Percentiles rank a stretch among this genome's conserved stretches.
These are phyloP conservation scores for Gerris buenoi DNA, from an alignment of 1,140 invertebrate genomes.

Conservation along the genomic window DNA sequence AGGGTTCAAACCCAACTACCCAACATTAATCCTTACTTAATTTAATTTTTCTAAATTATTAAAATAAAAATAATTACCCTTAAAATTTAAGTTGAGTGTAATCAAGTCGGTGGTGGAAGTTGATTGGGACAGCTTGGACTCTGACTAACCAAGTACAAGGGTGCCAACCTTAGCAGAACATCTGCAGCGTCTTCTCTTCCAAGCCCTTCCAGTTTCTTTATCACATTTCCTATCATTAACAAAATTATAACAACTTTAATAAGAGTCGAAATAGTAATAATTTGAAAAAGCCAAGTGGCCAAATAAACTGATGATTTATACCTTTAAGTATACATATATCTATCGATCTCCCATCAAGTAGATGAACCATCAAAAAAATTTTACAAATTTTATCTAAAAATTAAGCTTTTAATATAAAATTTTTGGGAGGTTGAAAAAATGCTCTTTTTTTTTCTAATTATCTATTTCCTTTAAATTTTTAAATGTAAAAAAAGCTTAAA, in stretches of 20 bases:
- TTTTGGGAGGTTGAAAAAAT: too few species aligned
- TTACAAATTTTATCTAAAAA: too few species aligned
- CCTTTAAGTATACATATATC: too few species aligned
- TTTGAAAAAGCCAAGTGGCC: neutral
- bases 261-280: too few species aligned
- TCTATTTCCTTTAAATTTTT: too few species aligned
- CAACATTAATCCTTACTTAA: neutral
- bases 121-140: neutral
- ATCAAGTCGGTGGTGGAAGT: constrained; percentile 1
- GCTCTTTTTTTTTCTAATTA: too few species aligned
- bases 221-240: constrained; percentile 14
- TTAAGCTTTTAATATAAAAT: too few species aligned
- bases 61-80: neutral
- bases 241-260: too few species aligned
- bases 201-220: constrained; percentile 19
- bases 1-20: neutral
- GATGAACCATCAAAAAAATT: too few species aligned
- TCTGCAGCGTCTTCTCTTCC: constrained; percentile 20
- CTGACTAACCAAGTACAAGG: constrained; percentile 18
- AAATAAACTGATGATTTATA: neutral
- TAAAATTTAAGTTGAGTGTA: too few species aligned
- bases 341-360: too few species aligned
- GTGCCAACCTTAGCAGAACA: constrained; percentile 16
- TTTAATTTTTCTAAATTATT: neutral
- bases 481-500: too few species aligned